phyloP scores from a whole-genome alignment of 1,140 invertebrate species.

The Trachymyrmex septentrionalis region DNA sequence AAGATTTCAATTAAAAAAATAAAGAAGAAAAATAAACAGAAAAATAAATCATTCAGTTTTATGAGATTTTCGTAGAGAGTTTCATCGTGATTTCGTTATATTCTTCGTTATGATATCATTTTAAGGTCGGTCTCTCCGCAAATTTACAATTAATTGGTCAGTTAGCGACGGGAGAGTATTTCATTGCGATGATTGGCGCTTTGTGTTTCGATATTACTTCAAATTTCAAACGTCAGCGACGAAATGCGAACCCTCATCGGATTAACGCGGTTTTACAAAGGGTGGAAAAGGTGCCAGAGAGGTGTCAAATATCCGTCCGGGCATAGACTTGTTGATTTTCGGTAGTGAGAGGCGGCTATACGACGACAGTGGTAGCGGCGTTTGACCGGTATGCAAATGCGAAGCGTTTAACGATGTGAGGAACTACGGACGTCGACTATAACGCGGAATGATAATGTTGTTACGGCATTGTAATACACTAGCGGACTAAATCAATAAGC shows the following conservation, averaged over 20 bases:
- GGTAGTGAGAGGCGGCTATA: background rate
- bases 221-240: constrained; percentile 35
- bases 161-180: background rate
- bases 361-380: background rate
- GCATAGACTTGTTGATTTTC: constrained; percentile 56
- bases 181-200: background rate
- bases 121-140: background rate
- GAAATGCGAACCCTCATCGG: constrained; percentile 4
- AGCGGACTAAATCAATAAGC: constrained; percentile 32
- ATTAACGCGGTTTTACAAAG: constrained; percentile 15
- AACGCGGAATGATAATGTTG: constrained; percentile 34
- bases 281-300: background rate
- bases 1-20: background rate
- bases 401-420: constrained; percentile 42
- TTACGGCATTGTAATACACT: constrained; percentile 29
- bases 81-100: background rate
- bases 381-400: constrained; percentile 51
- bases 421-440: constrained; percentile 10
- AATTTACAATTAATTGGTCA: constrained; percentile 4
- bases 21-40: background rate
- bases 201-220: background rate
- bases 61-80: background rate
- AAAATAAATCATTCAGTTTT: background rate
- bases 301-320: constrained; percentile 30
- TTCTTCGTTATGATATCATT: background rate